Conservation (phyloP, 2,888 invertebrate genomes). For the Chorisops tibialis region DNA sequence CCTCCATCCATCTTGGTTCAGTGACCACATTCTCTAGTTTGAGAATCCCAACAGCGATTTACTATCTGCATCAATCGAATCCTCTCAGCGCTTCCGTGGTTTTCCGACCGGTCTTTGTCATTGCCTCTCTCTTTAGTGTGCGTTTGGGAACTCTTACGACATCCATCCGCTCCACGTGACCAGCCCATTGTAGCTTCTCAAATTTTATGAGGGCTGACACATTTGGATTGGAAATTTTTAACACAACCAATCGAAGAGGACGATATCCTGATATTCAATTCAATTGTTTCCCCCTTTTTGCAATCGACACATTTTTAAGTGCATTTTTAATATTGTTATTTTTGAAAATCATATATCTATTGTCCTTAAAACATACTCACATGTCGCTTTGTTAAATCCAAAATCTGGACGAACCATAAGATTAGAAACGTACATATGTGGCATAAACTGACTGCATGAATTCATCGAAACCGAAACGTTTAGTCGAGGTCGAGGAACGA, state of each 20-base stretch:
- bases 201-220: no score
- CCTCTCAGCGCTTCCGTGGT: no score
- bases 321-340: background rate
- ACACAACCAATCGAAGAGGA: background rate
- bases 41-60: no score
- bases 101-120: no score
- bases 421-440: constrained; percentile 53
- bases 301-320: background rate
- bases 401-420: constrained; percentile 57
- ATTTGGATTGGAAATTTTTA: no score
- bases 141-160: no score
- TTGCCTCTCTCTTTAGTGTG: no score
- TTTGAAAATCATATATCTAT: background rate
- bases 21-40: no score
- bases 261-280: constrained; percentile 1
- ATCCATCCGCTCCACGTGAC: no score
- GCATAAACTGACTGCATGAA: constrained; percentile 47
- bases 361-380: background rate
- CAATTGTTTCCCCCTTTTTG: background rate
- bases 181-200: no score
- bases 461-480: constrained; percentile 52
- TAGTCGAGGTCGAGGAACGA: constrained; percentile 51
- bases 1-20: no score
- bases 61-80: no score
- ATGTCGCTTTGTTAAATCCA: constrained; percentile 51